Evolutionary conservation across 2,113 vertebrate species (phyloP).

Genomic region (Alces alces): DNA sequence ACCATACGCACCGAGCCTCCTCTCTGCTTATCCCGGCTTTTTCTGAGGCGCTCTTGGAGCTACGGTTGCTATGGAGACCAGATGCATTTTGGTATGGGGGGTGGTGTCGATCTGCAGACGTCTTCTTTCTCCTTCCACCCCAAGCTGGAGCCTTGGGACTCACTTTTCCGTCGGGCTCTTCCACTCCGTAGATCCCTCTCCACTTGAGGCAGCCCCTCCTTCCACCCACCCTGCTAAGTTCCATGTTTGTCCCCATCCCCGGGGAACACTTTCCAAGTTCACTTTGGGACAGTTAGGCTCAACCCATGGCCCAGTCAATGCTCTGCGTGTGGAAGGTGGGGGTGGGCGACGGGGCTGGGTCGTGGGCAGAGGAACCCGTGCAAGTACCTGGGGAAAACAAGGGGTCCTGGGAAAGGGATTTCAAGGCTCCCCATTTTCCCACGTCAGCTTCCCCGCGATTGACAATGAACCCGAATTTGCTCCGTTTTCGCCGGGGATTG

Average conservation of each 20-base stretch:
- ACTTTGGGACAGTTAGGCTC: slow-evolving; percentile 56
- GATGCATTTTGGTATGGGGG: slow-evolving; percentile 68
- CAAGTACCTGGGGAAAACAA: background rate
- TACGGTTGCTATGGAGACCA: slow-evolving; percentile 72
- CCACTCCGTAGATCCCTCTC: background rate
- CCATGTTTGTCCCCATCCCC: slow-evolving; percentile 48
- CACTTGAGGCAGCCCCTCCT: background rate
- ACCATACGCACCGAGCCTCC: background rate
- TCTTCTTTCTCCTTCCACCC: slow-evolving; percentile 42
- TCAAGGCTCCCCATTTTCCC: background rate
- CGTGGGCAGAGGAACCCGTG: background rate
- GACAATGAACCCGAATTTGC: background rate
- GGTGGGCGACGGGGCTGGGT: background rate
- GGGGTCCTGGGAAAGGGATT: slow-evolving; percentile 10
- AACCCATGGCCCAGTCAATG: background rate
- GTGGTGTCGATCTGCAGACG: slow-evolving; percentile 25
- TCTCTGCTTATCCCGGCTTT: slow-evolving; percentile 47
- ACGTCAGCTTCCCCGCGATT: background rate
- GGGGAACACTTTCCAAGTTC: slow-evolving; percentile 62
- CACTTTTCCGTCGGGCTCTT: background rate
- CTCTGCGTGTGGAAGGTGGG: background rate
- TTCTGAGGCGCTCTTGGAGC: slow-evolving; percentile 61
- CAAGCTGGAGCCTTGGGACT: slow-evolving; percentile 43
- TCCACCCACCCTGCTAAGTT: slow-evolving; percentile 6
- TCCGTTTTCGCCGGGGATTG: background rate